phyloP scores from a whole-genome alignment of 2,888 invertebrate genomes.

The Campoplex nolae region DNA sequence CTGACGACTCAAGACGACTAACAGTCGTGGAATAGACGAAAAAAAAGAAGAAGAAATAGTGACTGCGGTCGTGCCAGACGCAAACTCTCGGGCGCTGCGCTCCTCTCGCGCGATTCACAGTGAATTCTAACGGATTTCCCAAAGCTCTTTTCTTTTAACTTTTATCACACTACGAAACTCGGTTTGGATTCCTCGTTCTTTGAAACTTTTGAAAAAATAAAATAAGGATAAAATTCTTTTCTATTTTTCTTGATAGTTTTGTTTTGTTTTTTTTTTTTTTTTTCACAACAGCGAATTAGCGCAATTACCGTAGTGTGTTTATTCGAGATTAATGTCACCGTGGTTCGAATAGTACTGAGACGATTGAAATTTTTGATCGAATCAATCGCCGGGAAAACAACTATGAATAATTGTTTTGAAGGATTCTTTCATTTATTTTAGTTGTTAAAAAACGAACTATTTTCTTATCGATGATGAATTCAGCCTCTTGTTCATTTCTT shows the following conservation, averaged over 20 bases:
- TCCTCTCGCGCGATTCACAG: conserved; percentile 37
- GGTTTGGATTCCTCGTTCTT: conserved; percentile 14
- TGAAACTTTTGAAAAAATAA: neutral
- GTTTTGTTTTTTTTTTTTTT: neutral
- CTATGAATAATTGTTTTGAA: neutral
- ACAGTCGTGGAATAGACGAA: conserved; percentile 40
- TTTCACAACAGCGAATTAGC: neutral
- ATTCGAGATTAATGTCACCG: neutral
- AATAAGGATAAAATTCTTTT: neutral
- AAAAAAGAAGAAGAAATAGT: conserved; percentile 27
- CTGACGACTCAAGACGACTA: conserved; percentile 43
- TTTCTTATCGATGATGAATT: neutral
- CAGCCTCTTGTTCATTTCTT: neutral
- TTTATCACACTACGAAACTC: conserved; percentile 35
- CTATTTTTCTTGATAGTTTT: neutral
- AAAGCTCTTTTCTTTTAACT: conserved; percentile 24
- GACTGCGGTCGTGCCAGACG: conserved; percentile 50
- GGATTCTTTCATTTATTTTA: neutral
- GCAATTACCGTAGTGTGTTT: neutral
- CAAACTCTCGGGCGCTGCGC: conserved; percentile 15
- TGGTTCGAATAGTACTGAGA: neutral
- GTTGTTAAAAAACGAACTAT: neutral
- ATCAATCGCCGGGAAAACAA: neutral
- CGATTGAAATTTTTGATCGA: neutral
- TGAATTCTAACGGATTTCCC: conserved; percentile 45